These are phyloP conservation scores for Drosophila colorata DNA, from an alignment of 2,888 invertebrate species.

Conservation along the genomic window DNA sequence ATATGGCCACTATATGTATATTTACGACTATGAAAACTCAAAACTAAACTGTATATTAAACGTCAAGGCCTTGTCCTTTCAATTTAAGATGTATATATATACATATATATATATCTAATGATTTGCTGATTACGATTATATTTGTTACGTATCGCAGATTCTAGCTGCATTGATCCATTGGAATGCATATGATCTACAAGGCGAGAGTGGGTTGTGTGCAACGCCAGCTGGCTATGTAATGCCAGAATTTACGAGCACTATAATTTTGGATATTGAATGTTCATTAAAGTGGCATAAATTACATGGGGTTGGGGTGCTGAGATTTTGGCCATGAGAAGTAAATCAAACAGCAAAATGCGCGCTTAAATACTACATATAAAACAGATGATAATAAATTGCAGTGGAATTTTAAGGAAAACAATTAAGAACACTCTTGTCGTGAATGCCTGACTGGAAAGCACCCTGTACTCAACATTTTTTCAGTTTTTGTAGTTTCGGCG, in stretches of 20 bases:
- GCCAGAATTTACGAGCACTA: constrained; percentile 36
- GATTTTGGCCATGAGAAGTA: constrained; percentile 44
- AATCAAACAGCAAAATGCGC: constrained; percentile 42
- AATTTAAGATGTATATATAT: neutral
- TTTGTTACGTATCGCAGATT: neutral
- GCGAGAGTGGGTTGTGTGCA: neutral
- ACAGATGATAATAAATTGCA: constrained; percentile 41
- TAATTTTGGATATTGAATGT: constrained; percentile 23
- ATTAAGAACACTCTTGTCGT: too few relatives aligned
- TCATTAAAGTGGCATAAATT: constrained; percentile 25
- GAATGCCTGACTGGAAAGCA: too few relatives aligned
- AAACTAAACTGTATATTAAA: too few relatives aligned
- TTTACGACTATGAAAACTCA: neutral
- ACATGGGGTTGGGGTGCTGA: constrained; percentile 1
- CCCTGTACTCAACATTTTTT: too few relatives aligned
- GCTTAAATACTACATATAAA: constrained; percentile 37
- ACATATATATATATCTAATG: too few relatives aligned
- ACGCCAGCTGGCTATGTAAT: constrained; percentile 27
- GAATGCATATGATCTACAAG: neutral
- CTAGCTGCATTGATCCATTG: neutral
- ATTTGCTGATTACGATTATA: neutral
- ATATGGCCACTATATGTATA: too few relatives aligned
- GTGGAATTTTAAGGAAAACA: too few relatives aligned
- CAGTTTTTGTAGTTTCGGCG: too few relatives aligned
- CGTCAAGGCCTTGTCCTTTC: neutral